Evolutionary conservation across 2,888 invertebrate species (phyloP).

Genomic region (Bombyx huttoni): DNA sequence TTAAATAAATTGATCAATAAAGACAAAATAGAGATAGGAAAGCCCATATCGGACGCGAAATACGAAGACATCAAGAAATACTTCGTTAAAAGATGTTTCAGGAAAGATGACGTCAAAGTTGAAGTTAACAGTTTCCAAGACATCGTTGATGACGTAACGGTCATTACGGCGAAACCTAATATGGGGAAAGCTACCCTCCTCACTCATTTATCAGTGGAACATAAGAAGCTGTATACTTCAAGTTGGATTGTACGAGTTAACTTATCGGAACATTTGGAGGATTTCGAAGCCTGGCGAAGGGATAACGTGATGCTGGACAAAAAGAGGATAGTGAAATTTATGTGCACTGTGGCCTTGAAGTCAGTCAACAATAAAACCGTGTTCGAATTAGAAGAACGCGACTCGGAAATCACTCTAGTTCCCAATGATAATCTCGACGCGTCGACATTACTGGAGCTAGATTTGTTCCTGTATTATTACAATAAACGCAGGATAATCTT

Average conservation of each 20-base stretch:
- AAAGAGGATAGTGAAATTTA: constrained; percentile 13
- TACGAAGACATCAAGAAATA: constrained; percentile 20
- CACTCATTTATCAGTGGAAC: constrained; percentile 21
- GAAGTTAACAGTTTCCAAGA: constrained; percentile 18
- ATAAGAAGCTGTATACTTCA: constrained; percentile 15
- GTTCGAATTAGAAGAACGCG: not conserved
- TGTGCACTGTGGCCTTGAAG: constrained; percentile 16
- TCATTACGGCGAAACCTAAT: constrained; percentile 20
- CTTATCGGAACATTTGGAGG: constrained; percentile 15
- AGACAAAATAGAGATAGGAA: constrained; percentile 21
- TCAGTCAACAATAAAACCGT: constrained; percentile 1
- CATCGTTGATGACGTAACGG: constrained; percentile 16
- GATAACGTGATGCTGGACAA: constrained; percentile 6
- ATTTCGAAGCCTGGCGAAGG: constrained; percentile 15
- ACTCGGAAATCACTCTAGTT: constrained; percentile 9
- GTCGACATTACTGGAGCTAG: constrained; percentile 17
- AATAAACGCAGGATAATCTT: constrained; percentile 19
- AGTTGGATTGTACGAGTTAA: constrained; percentile 26
- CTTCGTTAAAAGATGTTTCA: constrained; percentile 18
- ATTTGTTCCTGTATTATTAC: constrained; percentile 21
- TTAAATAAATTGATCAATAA: constrained; percentile 17
- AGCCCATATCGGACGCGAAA: constrained; percentile 11
- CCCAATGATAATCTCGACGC: constrained; percentile 6
- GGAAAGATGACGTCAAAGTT: constrained; percentile 8
- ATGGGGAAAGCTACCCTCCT: constrained; percentile 26